Evolutionary conservation across 35 echinoderm and acorn worm species (phyloP), one percentile per base, ranked within the genome.

Genomic region (Apostichopus japonicus): DNA sequence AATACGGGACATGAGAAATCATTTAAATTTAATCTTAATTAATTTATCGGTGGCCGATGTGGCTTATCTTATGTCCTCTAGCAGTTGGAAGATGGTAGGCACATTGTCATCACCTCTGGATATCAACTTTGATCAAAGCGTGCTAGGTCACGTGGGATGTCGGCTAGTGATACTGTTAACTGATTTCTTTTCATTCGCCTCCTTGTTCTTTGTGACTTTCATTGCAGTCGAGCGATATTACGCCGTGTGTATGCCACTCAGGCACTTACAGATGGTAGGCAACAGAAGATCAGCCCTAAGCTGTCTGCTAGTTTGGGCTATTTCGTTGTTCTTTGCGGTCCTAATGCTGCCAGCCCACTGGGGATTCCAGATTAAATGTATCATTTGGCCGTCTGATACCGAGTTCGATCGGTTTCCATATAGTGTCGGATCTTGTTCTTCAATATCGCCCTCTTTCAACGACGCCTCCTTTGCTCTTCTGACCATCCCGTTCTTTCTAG

Each of bases 31-130:
- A 21, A 62, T 87, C 19, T 87, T 87, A 71, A 87, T 87, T 58
- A 87, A 87, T 51, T 19, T 87, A 10, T 62, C 86, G 58, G 51
- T 87, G 63, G 86, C 86, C 56, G 86, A 87, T 87, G 53, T 87
- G 3, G 10, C 58, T 5, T 87, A 24, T 71, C 86, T 87, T 13
- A 14, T 87, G 16, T 23, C 86, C 8, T 87, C 86, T 0, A 14
- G 56, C 21, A 27, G 53, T 23, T 87, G 86, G 86, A 87, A 87
- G 54, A 57, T 63, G 11, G n/a, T 87, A 1, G 56, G 56, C 0
- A 65, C 86, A 4, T 51, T 87, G 19, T 14, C n/a, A 8, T 87
- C 86, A 15, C 86, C 86, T 2, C 53, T 87, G 5, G 86, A 87
- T 63, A 62, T 87, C 7, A 71, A 71, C 19, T 23, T 22, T 6